Evolutionary conservation across 2,113 vertebrate species (phyloP).

Genomic region (Caranx melampygus): DNA sequence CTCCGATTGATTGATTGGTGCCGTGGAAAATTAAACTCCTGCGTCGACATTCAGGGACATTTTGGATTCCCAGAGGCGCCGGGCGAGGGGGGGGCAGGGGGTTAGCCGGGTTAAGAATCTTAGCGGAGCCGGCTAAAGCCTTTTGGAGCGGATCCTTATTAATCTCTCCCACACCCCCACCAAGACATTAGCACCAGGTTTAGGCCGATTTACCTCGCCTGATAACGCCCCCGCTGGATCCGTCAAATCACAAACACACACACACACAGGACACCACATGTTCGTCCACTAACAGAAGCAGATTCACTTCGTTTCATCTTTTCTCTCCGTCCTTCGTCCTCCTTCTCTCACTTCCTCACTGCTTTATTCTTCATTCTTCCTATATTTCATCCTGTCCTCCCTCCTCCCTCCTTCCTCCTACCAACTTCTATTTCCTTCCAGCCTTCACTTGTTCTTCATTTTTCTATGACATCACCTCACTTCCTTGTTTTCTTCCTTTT

Average conservation of each 20-base stretch:
- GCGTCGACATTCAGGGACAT: constrained; percentile 82
- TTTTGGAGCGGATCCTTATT: constrained; percentile 91
- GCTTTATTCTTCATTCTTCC: not conserved
- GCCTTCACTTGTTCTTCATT: not conserved
- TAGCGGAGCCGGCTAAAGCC: constrained; percentile 89
- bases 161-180: constrained; percentile 92
- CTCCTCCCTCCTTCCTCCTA: not conserved
- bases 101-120: constrained; percentile 96
- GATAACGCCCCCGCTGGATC: constrained; percentile 82
- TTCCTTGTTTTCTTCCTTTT: not conserved
- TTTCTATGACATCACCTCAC: not conserved
- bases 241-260: constrained; percentile 74
- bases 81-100: constrained; percentile 71
- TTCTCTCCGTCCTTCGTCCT: not conserved
- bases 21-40: constrained; percentile 55
- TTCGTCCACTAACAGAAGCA: constrained; percentile 28
- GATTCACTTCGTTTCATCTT: not conserved
- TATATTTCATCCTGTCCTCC: not conserved
- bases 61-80: constrained; percentile 81
- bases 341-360: not conserved
- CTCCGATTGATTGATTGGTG: constrained; percentile 44
- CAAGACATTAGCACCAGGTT: constrained; percentile 93
- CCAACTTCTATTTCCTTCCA: not conserved
- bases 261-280: constrained; percentile 35
- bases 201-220: constrained; percentile 90